Base-by-base conservation (phyloP, 1,140 invertebrate species). In the Formica exsecta region DNA sequence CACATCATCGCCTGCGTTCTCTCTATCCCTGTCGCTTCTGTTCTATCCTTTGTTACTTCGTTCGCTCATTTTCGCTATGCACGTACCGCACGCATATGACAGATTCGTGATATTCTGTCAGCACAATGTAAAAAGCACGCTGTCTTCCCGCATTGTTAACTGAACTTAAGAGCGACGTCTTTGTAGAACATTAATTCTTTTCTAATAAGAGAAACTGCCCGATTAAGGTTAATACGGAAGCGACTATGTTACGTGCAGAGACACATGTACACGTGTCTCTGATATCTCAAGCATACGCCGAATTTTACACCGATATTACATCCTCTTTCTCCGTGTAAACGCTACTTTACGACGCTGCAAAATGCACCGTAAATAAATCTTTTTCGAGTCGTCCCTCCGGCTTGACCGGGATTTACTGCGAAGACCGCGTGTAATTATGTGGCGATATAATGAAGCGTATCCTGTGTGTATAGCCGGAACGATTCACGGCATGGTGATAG, bases 371-470 rank as follows among this genome's bases (percentile, higher is more conserved):
- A 81, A 73, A 81, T 73, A 73, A 81, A 81, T 81, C 54, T 41
- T 19, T 61, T 81, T 73, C 22, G 51, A 81, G 66, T 61, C 54
- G 36, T 44, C 51, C 41, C 36, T 19, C 36, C 66, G 51, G 41
- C 41, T 66, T 38, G 62, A 73, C 68, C 65, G 22, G n/a, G 66
- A 81, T 81, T 81, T 76, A 54, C 16, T 29, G 25, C 4, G 41
- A n/a, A 48, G n/a, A 76, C 7, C 41, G 59, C 41, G 13, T 59
- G 81, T 65, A 85, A 85, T 85, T 85, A 85, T 76, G 73, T 76
- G 41, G 71, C 61, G 73, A 85, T 85, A 85, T 85, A 85, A 85
- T 64, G 71, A 74, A 62, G 71, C 81, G 81, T 85, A 54, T 64
- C 81, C 48, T 13, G 73, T 38, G 44, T 76, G 59, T 64, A 85